Evolutionary conservation across 2,888 invertebrate species (phyloP).

Genomic region (Desoria tigrina): DNA sequence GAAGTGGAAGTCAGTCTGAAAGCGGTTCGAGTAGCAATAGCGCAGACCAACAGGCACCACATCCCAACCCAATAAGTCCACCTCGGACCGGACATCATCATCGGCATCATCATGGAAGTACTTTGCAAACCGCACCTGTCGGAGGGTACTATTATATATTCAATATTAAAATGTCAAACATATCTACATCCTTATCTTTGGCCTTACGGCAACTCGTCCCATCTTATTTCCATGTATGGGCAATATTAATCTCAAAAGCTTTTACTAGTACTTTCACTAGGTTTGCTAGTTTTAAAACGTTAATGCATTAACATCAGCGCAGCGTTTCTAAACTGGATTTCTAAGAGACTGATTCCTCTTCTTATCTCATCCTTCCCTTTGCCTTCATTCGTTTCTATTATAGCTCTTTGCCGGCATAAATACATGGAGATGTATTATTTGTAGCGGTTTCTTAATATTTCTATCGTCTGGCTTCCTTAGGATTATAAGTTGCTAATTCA

Average conservation of each 20-base stretch:
- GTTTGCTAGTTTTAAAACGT: too few species aligned
- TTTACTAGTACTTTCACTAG: too few species aligned
- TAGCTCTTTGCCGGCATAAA: too few species aligned
- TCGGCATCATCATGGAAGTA: conserved; percentile 44
- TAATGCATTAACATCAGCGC: too few species aligned
- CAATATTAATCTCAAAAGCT: not conserved
- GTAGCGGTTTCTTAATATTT: too few species aligned
- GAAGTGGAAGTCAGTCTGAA: not conserved
- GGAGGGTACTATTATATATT: conserved; percentile 46
- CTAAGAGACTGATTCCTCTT: too few species aligned
- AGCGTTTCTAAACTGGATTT: not conserved
- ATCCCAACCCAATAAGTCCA: conserved; percentile 21
- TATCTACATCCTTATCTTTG: not conserved
- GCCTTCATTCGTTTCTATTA: too few species aligned
- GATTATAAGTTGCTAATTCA: too few species aligned
- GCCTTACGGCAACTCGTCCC: too few species aligned
- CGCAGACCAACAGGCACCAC: conserved; percentile 18
- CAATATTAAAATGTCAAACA: not conserved
- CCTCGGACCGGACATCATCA: conserved; percentile 32
- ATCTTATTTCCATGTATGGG: conserved; percentile 21
- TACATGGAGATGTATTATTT: too few species aligned
- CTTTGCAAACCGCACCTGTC: conserved; percentile 50
- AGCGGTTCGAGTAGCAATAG: not conserved
- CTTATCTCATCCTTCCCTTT: too few species aligned
- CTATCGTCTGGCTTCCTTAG: too few species aligned